A percentile compares a stretch with the other conserved stretches of the same genome.
Evolutionary conservation across 2,797 vertebrate species (phyloP).

Genomic region (Chelidonichthys spinosus): DNA sequence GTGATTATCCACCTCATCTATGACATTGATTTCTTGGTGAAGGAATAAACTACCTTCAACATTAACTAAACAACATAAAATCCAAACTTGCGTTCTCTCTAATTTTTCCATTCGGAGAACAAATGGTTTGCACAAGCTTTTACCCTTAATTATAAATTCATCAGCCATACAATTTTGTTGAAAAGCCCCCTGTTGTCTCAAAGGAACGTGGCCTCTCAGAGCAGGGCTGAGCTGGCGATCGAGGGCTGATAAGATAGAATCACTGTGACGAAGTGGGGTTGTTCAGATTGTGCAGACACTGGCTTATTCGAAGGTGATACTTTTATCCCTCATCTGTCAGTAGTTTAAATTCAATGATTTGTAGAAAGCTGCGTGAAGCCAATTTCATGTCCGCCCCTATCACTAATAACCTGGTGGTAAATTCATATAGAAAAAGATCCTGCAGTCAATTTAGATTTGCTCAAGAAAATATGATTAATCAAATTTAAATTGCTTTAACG

Average conservation of each 20-base stretch:
- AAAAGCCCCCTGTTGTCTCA: conserved; percentile 44
- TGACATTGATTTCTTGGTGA: conserved; percentile 10
- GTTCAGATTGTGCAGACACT: conserved; percentile 50
- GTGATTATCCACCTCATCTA: conserved; percentile 22
- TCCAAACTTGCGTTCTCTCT: conserved; percentile 15
- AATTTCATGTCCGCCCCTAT: conserved; percentile 29
- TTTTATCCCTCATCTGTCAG: conserved; percentile 35
- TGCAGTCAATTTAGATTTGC: conserved; percentile 44
- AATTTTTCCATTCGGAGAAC: conserved; percentile 36
- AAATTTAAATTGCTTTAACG: conserved; percentile 38
- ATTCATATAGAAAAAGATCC: conserved; percentile 43
- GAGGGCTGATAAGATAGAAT: conserved; percentile 54
- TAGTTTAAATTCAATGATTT: conserved; percentile 42
- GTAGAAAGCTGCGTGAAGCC: conserved; percentile 25
- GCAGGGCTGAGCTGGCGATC: conserved; percentile 40
- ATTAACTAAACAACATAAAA: conserved; percentile 20
- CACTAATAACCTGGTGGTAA: conserved; percentile 45
- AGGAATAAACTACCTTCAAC: conserved; percentile 17
- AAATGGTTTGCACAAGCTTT: conserved; percentile 35
- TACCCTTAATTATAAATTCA: conserved; percentile 45
- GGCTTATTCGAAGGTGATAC: conserved; percentile 39
- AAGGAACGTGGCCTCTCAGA: conserved; percentile 16
- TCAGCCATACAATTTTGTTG: conserved; percentile 28
- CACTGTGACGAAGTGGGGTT: conserved; percentile 44
- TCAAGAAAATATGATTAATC: conserved; percentile 34